Evolutionary conservation across 92 coral and sea anemone species (phyloP).

Genomic region (Siderastrea radians): DNA sequence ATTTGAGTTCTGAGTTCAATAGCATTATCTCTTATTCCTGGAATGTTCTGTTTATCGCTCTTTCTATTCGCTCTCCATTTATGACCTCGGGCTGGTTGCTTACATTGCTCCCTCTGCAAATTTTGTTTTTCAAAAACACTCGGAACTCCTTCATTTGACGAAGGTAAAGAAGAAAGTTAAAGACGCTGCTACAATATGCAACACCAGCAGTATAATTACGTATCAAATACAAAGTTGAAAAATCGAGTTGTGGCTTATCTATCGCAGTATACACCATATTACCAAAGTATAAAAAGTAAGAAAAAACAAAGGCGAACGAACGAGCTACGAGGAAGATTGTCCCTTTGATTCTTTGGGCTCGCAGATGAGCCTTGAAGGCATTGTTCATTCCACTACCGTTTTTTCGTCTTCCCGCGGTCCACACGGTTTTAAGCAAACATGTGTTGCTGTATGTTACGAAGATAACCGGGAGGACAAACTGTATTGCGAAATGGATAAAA

Average conservation of each 20-base stretch:
- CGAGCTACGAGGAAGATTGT: neutral
- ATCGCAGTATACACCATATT: neutral
- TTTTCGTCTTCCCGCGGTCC: neutral
- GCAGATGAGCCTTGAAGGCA: no score
- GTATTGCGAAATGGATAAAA: neutral
- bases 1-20: no score
- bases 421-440: neutral
- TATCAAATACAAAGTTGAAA: no score
- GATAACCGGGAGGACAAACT: no score
- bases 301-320: neutral
- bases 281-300: neutral
- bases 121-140: neutral
- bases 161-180: neutral
- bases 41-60: no score
- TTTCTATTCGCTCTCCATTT: no score
- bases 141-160: neutral
- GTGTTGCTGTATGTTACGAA: neutral
- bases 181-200: neutral
- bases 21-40: no score
- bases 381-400: neutral
- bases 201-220: neutral
- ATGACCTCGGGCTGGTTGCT: no score
- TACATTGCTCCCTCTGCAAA: no score
- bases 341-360: neutral
- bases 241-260: neutral